Evolutionary conservation across 2,888 invertebrate species (phyloP).

Genomic region (Drosophila anomelani): DNA sequence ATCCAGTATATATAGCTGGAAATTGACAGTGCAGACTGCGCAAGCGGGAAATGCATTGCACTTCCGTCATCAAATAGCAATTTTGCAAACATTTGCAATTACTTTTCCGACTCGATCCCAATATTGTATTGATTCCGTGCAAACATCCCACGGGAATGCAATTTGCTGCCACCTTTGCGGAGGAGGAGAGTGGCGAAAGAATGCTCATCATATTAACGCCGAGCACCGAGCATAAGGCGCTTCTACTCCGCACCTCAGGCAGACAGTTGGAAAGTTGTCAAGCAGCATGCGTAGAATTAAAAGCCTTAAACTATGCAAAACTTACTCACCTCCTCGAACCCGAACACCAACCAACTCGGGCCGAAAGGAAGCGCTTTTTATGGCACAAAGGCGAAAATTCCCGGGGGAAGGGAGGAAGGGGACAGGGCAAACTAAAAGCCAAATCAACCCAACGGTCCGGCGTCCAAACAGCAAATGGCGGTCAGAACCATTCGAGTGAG

Average conservation of each 20-base stretch:
- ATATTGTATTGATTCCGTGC: conserved; percentile 57
- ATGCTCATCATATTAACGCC: conserved; percentile 37
- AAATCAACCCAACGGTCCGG: conserved; percentile 61
- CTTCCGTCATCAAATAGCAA: conserved; percentile 60
- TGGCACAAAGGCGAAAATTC: conserved; percentile 57
- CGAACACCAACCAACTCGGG: not conserved
- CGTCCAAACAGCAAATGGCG: conserved; percentile 76
- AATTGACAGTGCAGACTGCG: conserved; percentile 34
- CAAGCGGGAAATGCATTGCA: conserved; percentile 57
- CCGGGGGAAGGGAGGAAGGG: conserved; percentile 38
- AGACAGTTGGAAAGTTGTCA: conserved; percentile 50
- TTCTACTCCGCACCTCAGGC: conserved; percentile 34
- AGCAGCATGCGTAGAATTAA: conserved; percentile 69
- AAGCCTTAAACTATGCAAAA: conserved; percentile 67
- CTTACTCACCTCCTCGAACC: conserved; percentile 6
- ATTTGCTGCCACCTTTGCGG: conserved; percentile 39
- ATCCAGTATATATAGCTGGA: conserved; percentile 17
- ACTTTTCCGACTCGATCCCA: conserved; percentile 43
- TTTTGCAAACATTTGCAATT: conserved; percentile 52
- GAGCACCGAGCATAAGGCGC: conserved; percentile 22
- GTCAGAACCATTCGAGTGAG: conserved; percentile 47
- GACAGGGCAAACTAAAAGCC: conserved; percentile 45
- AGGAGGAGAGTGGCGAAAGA: conserved; percentile 10
- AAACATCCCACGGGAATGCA: conserved; percentile 50
- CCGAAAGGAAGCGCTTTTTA: conserved; percentile 51